Evolutionary conservation across 2,888 invertebrate species (phyloP).

Genomic region (Dicyrtoma fusca): DNA sequence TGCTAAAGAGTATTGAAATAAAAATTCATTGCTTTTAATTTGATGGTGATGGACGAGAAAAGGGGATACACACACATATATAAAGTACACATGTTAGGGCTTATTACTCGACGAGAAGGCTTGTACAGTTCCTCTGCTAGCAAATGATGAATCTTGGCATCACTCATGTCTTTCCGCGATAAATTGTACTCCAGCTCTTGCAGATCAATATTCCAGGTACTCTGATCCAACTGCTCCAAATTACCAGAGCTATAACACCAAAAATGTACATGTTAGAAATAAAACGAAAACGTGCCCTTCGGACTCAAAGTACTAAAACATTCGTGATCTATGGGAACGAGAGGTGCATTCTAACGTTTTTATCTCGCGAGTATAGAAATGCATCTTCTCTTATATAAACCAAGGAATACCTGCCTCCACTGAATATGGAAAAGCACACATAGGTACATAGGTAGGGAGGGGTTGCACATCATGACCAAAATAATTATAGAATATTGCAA

Average conservation of each 20-base stretch:
- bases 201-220: constrained; percentile 89
- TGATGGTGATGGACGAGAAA: not conserved
- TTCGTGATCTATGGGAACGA: no score
- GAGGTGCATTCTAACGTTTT: no score
- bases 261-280: not conserved
- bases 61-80: constrained; percentile 1
- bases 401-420: no score
- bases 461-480: no score
- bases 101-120: constrained; percentile 67
- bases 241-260: constrained; percentile 43
- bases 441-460: no score
- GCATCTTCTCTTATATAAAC: no score
- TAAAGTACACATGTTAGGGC: not conserved
- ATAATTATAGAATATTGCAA: no score
- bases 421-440: no score
- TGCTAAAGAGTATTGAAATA: constrained; percentile 66
- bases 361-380: no score
- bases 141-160: constrained; percentile 91
- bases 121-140: constrained; percentile 86
- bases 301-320: no score
- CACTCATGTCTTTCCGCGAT: constrained; percentile 87
- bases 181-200: constrained; percentile 92
- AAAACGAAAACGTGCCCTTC: no score
- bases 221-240: constrained; percentile 72
- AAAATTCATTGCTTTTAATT: constrained; percentile 4